Evolutionary conservation across 2,113 vertebrate genomes (phyloP).

Genomic region (Muntiacus muntjak): DNA sequence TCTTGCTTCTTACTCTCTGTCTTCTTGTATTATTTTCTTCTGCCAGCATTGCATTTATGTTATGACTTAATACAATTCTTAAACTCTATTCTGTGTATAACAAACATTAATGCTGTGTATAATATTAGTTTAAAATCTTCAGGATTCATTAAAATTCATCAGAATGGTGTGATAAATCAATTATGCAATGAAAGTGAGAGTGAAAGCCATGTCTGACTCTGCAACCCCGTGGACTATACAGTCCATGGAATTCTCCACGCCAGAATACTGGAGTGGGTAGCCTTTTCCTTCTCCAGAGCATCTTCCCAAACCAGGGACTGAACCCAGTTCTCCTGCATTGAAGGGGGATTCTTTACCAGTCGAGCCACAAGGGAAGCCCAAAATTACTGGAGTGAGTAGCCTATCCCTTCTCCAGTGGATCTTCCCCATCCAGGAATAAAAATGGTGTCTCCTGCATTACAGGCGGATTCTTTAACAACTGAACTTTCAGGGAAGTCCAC

Average conservation of each 20-base stretch:
- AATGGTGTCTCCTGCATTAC: not conserved
- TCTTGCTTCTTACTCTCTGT: not conserved
- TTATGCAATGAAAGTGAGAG: not conserved
- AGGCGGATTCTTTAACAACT: not conserved
- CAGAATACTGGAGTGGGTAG: not conserved
- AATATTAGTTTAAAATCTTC: not conserved
- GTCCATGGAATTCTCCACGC: not conserved
- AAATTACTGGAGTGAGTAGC: not conserved
- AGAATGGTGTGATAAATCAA: not conserved
- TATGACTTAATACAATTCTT: not conserved
- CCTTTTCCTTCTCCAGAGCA: not conserved
- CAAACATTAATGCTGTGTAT: not conserved
- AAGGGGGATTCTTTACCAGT: not conserved
- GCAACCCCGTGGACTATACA: not conserved
- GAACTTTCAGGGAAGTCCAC: not conserved
- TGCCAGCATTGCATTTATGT: not conserved
- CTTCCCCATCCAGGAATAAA: not conserved
- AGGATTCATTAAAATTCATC: not conserved
- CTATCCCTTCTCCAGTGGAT: not conserved
- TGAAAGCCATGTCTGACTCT: not conserved
- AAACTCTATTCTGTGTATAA: not conserved
- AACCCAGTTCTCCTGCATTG: not conserved
- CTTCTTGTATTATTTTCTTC: not conserved
- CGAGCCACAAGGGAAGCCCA: not conserved
- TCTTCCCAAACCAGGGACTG: not conserved